phyloP scores from a whole-genome alignment of 2,888 invertebrate genomes.

The Latrodectus hesperus region DNA sequence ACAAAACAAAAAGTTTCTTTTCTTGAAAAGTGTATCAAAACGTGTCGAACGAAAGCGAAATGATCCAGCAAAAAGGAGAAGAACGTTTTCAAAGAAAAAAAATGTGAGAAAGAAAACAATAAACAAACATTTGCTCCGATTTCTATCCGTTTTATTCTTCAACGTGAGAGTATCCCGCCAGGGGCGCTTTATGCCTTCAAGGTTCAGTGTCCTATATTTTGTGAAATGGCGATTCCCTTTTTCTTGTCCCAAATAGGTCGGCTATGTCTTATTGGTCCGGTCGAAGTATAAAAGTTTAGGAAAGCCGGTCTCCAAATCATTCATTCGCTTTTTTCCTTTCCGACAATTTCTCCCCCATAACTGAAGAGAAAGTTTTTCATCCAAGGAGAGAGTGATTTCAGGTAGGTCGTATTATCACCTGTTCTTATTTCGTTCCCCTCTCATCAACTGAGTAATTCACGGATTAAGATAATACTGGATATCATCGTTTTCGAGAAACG shows the following conservation, averaged over 20 bases:
- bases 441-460: not conserved
- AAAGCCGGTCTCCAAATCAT: slow-evolving; percentile 42
- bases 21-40: slow-evolving; percentile 51
- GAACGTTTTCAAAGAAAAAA: slow-evolving; percentile 13
- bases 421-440: not conserved
- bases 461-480: slow-evolving; percentile 42
- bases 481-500: not conserved
- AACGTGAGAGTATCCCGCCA: slow-evolving; percentile 58
- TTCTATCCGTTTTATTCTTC: slow-evolving; percentile 47
- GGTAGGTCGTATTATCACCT: slow-evolving; percentile 53
- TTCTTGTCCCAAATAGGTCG: slow-evolving; percentile 62
- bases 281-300: slow-evolving; percentile 63
- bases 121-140: slow-evolving; percentile 65
- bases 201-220: slow-evolving; percentile 68
- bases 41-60: slow-evolving; percentile 66
- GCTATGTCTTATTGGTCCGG: slow-evolving; percentile 63
- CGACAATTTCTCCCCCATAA: slow-evolving; percentile 39
- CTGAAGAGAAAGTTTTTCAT: slow-evolving; percentile 51
- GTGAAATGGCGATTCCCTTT: slow-evolving; percentile 62
- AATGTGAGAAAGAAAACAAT: slow-evolving; percentile 33
- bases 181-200: slow-evolving; percentile 67
- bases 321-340: slow-evolving; percentile 57
- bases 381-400: slow-evolving; percentile 51
- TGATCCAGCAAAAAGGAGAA: slow-evolving; percentile 48
- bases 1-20: slow-evolving; percentile 45